Evolutionary conservation across 2,888 invertebrate species (phyloP).

Genomic region (Helobdella robusta): DNA sequence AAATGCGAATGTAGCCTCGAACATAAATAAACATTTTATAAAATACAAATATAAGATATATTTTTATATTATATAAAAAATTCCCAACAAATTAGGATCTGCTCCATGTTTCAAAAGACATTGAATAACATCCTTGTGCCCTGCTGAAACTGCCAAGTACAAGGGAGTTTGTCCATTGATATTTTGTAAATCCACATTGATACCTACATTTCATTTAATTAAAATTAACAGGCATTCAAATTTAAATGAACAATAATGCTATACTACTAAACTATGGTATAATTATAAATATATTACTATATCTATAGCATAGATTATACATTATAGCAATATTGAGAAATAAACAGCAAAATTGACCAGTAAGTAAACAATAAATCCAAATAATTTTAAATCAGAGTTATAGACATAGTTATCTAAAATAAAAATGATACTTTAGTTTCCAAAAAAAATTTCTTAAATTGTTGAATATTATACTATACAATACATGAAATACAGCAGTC

Average conservation of each 20-base stretch:
- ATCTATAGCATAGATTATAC: neutral
- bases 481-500: too few species aligned
- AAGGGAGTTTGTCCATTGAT: constrained; percentile 49
- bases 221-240: too few species aligned
- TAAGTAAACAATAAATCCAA: neutral
- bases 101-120: constrained; percentile 48
- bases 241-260: too few species aligned
- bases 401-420: too few species aligned
- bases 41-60: neutral
- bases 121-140: constrained; percentile 42
- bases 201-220: too few species aligned
- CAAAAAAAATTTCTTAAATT: too few species aligned
- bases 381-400: neutral
- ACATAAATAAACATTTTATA: neutral
- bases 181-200: constrained; percentile 45
- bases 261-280: too few species aligned
- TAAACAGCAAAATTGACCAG: neutral
- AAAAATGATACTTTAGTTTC: too few species aligned
- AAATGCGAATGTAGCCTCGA: neutral
- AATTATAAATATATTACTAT: neutral
- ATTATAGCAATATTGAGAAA: neutral
- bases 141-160: constrained; percentile 48
- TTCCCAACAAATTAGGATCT: constrained; percentile 44
- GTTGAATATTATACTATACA: too few species aligned
- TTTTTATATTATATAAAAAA: neutral